Percentiles rank a stretch among this genome's conserved stretches.
phyloP scores from a whole-genome alignment of 2,888 invertebrate species.

The Andricus quercusramuli region DNA sequence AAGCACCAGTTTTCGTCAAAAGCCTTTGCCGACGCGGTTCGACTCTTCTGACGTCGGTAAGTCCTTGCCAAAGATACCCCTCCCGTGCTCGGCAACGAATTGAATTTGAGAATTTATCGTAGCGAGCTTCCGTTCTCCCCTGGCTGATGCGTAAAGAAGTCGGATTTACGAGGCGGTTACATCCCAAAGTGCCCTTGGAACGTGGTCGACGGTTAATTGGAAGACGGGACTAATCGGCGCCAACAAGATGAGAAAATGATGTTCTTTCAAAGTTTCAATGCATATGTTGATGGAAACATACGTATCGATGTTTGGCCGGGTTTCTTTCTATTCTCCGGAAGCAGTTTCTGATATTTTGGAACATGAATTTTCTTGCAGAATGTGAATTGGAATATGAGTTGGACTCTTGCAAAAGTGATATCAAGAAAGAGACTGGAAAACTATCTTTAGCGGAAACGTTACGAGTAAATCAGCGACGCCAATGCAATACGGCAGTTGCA shows the following conservation, averaged over 20 bases:
- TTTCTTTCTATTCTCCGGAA: constrained; percentile 17
- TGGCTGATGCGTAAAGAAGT: constrained; percentile 72
- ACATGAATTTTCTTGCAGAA: background rate
- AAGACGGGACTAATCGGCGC: constrained; percentile 39
- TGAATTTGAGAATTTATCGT: constrained; percentile 77
- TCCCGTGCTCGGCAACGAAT: constrained; percentile 60
- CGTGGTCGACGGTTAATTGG: constrained; percentile 37
- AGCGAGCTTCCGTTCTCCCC: constrained; percentile 75
- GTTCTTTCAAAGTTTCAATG: constrained; percentile 10
- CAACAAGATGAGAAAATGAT: constrained; percentile 30
- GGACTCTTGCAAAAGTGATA: background rate
- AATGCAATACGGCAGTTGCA: constrained; percentile 77
- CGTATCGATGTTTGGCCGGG: background rate
- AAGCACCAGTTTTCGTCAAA: constrained; percentile 59
- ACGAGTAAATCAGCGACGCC: constrained; percentile 52
- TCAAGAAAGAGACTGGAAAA: constrained; percentile 22
- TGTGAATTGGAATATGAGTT: background rate
- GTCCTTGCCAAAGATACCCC: constrained; percentile 75
- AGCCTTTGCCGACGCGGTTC: constrained; percentile 43
- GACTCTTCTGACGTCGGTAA: constrained; percentile 80
- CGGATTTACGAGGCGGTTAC: constrained; percentile 71
- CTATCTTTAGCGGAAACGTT: constrained; percentile 50
- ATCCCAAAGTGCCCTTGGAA: constrained; percentile 52
- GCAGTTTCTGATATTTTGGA: background rate
- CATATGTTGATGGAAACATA: constrained; percentile 2